phyloP scores from a whole-genome alignment of 53 echinoderm and acorn worm species.

The Antedon mediterranea region DNA sequence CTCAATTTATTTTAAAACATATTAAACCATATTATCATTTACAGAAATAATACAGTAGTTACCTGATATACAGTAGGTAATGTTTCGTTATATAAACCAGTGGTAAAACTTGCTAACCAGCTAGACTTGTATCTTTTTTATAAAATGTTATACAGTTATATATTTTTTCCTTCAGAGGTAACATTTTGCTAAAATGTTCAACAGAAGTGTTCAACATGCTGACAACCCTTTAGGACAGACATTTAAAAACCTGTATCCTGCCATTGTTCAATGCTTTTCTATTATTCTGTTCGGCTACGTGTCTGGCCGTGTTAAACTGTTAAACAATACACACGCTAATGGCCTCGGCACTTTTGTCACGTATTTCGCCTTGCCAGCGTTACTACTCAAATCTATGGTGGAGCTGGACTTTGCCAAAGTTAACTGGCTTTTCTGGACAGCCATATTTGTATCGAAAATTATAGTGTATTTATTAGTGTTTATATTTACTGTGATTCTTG shows the following conservation, averaged over 20 bases:
- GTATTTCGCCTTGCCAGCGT: slow-evolving; percentile 70
- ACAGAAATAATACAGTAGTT: too few relatives aligned
- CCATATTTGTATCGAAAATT: slow-evolving; percentile 45
- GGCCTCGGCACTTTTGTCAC: slow-evolving; percentile 65
- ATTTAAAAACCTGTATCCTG: slow-evolving; percentile 65
- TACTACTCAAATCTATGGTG: slow-evolving; percentile 67
- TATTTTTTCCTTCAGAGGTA: not conserved
- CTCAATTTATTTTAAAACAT: too few relatives aligned
- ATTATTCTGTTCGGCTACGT: slow-evolving; percentile 74
- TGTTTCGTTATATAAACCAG: too few relatives aligned
- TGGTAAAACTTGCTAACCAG: too few relatives aligned
- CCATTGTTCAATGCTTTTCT: slow-evolving; percentile 59
- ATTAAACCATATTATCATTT: too few relatives aligned
- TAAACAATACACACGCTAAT: slow-evolving; percentile 44
- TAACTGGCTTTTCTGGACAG: slow-evolving; percentile 63
- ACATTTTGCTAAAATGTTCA: not conserved
- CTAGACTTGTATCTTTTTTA: too few relatives aligned
- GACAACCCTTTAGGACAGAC: slow-evolving; percentile 8
- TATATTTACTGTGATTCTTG: slow-evolving; percentile 29
- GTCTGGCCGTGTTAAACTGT: slow-evolving; percentile 32
- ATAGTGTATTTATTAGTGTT: slow-evolving; percentile 56
- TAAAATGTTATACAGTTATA: too few relatives aligned
- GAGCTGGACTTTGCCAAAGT: slow-evolving; percentile 45
- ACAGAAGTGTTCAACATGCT: not conserved
- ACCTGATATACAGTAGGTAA: too few relatives aligned